phyloP scores from a whole-genome alignment of 2,113 vertebrate genomes.

The Microtus pennsylvanicus region DNA sequence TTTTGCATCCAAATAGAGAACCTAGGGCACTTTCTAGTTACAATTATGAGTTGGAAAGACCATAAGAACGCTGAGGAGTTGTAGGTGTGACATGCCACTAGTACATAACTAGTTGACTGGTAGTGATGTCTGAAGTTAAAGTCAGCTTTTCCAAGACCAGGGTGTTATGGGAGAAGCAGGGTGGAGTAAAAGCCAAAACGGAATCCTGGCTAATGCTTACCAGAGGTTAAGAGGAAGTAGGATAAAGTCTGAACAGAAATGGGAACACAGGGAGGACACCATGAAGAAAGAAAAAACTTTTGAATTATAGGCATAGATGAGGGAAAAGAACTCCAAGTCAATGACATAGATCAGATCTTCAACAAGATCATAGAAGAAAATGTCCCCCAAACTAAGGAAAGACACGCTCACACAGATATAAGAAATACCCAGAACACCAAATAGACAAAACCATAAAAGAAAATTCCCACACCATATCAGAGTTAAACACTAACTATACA shows the following conservation, averaged over 20 bases:
- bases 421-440: not conserved
- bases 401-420: not conserved
- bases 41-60: not conserved
- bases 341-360: not conserved
- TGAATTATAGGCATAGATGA: not conserved
- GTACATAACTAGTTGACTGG: not conserved
- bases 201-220: not conserved
- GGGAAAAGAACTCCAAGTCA: not conserved
- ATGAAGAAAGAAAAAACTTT: not conserved
- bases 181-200: not conserved
- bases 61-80: not conserved
- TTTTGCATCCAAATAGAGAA: not conserved
- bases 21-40: not conserved
- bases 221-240: not conserved
- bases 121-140: constrained; percentile 22
- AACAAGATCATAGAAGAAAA: not conserved
- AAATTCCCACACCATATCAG: too few relatives aligned
- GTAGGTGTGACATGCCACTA: not conserved
- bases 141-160: not conserved
- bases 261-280: not conserved
- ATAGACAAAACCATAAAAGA: not conserved
- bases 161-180: not conserved
- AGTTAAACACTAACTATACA: too few relatives aligned
- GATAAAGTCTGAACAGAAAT: not conserved
- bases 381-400: not conserved